phyloP scores from a whole-genome alignment of 2,888 invertebrate species.

The Eupithecia centaureata region DNA sequence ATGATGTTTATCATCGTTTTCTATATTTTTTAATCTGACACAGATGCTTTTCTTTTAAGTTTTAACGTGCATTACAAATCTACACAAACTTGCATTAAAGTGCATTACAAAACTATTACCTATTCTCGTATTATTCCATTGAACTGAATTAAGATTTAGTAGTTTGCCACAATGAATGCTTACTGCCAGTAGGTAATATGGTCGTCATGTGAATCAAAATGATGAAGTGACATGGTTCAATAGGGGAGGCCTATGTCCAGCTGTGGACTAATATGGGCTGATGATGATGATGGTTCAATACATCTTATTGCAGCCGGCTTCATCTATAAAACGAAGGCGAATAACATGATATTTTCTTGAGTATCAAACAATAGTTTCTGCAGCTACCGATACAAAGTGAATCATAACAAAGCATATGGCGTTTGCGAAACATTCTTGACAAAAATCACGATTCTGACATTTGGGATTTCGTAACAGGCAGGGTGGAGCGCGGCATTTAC shows the following conservation, averaged over 20 bases:
- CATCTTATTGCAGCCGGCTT: neutral
- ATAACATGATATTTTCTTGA: neutral
- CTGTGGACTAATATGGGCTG: no score
- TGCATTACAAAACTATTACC: neutral
- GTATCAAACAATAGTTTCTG: conserved; percentile 31
- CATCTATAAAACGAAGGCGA: neutral
- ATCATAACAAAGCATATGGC: conserved; percentile 52
- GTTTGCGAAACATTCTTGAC: conserved; percentile 75
- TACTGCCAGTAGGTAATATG: no score
- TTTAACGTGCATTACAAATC: neutral
- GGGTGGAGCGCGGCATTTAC: conserved; percentile 76
- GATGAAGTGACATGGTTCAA: neutral
- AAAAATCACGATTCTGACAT: conserved; percentile 83
- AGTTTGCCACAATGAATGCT: neutral
- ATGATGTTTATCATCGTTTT: neutral
- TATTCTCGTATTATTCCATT: neutral
- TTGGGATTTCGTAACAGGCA: conserved; percentile 73
- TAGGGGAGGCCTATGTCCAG: no score
- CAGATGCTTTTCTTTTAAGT: neutral
- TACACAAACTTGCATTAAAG: no score
- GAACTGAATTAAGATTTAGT: neutral
- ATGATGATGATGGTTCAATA: no score
- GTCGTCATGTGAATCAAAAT: neutral
- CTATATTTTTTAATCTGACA: neutral
- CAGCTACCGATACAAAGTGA: conserved; percentile 37